Conservation (phyloP, 2,113 vertebrate species). For the Meles meles region DNA sequence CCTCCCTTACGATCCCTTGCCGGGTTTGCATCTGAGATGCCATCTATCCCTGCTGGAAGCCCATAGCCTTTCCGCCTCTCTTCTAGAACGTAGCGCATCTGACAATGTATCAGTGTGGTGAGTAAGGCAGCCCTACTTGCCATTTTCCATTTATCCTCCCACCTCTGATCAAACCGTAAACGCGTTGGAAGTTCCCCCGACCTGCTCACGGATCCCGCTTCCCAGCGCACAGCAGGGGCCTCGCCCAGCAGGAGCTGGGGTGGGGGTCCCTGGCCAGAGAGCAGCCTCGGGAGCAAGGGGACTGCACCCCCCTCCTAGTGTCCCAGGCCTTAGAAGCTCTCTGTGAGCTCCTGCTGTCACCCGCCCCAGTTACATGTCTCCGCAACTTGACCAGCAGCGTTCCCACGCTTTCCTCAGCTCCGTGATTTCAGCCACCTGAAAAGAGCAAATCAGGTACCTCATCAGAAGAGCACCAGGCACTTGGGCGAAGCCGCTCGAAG, state of each 20-base stretch:
- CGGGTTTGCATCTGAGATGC: neutral
- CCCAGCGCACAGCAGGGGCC: neutral
- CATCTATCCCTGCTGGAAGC: neutral
- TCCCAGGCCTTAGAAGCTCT: neutral
- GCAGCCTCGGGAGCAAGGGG: neutral
- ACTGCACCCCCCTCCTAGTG: too few species aligned
- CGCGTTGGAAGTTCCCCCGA: neutral
- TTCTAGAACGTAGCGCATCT: neutral
- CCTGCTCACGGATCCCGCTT: neutral
- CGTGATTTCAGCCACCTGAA: slow-evolving; percentile 6
- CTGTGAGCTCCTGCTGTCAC: neutral
- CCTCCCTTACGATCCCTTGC: neutral
- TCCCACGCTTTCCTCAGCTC: neutral
- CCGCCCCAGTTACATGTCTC: too few species aligned
- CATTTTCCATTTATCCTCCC: neutral
- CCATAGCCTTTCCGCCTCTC: neutral
- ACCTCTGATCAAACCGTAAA: neutral
- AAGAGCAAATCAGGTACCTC: slow-evolving; percentile 24
- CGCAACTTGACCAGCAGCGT: neutral
- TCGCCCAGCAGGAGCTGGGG: too few species aligned
- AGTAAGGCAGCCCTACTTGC: neutral
- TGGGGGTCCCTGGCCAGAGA: neutral
- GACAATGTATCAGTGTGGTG: too few species aligned
- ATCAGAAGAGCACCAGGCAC: neutral
- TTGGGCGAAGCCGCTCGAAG: neutral